A percentile compares a stretch with the other conserved stretches of the same genome.
phyloP scores from a whole-genome alignment of 2,113 vertebrate genomes.

The Steatornis caripensis region DNA sequence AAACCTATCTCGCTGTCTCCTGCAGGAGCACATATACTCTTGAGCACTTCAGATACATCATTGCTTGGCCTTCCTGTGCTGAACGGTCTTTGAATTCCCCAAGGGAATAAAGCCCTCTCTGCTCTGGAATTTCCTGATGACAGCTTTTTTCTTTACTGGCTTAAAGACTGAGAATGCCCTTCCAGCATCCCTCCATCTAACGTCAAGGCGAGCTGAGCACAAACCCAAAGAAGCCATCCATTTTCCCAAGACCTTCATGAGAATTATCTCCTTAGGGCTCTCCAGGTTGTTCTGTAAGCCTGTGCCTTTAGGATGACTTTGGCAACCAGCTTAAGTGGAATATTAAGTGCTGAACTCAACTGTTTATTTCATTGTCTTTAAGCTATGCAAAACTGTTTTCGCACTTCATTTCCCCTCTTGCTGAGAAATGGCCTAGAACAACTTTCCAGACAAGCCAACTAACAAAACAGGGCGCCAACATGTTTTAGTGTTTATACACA shows the following conservation, averaged over 20 bases:
- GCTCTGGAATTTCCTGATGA: neutral
- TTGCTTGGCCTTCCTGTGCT: neutral
- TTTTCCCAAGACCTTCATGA: neutral
- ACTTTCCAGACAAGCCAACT: neutral
- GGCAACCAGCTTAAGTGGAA: neutral
- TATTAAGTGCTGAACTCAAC: neutral
- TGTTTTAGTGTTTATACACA: neutral
- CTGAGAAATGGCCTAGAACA: neutral
- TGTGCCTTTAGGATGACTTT: neutral
- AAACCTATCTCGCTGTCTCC: neutral
- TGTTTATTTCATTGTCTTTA: neutral
- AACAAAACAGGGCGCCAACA: neutral
- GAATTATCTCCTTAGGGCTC: neutral
- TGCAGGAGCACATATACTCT: neutral
- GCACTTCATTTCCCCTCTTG: neutral
- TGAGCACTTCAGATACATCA: neutral
- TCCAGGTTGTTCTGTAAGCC: neutral
- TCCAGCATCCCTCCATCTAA: neutral
- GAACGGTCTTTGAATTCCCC: neutral
- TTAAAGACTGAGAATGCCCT: neutral
- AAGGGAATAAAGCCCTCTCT: neutral
- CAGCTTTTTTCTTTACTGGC: neutral
- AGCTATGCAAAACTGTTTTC: neutral
- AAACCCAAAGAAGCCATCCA: neutral
- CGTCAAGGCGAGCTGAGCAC: neutral